Conservation (phyloP, 2,888 invertebrate species). For the Lordiphosa fenestrarum region DNA sequence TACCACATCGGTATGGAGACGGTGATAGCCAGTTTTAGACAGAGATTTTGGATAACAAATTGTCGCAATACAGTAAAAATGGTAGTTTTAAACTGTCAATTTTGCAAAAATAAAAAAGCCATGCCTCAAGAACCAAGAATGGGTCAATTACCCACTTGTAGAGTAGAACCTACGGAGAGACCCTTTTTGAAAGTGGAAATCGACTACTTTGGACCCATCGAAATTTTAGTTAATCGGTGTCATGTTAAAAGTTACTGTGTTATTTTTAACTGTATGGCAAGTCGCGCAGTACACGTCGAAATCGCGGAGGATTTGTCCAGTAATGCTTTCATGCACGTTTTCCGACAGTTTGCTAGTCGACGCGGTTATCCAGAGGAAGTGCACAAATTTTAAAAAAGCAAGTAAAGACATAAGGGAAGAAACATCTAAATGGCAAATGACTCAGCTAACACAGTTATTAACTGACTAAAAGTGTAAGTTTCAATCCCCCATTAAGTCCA, state of each 20-base stretch:
- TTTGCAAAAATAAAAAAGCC: neutral
- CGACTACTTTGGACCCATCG: constrained; percentile 14
- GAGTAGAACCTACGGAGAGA: constrained; percentile 8
- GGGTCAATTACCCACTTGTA: constrained; percentile 5
- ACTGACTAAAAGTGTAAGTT: neutral
- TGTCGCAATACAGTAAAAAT: constrained; percentile 10
- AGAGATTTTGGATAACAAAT: constrained; percentile 13
- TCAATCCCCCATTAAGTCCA: constrained; percentile 9
- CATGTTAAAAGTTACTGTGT: constrained; percentile 6
- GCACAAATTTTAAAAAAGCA: constrained; percentile 1
- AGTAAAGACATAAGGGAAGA: constrained; percentile 4
- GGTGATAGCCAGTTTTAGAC: constrained; percentile 6
- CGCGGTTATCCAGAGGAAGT: constrained; percentile 5
- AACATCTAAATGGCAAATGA: constrained; percentile 2
- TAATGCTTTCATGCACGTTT: constrained; percentile 15
- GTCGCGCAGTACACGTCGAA: constrained; percentile 6
- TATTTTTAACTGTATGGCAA: constrained; percentile 9
- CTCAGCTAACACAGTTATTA: constrained; percentile 5
- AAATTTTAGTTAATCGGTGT: neutral
- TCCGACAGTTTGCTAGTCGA: constrained; percentile 13
- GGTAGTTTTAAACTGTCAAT: constrained; percentile 4
- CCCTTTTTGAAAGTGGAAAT: constrained; percentile 11
- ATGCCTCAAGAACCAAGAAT: neutral
- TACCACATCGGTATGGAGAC: constrained; percentile 7
- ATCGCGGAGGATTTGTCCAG: constrained; percentile 1